These are phyloP conservation scores for Formica aserva DNA, from an alignment of 2,888 invertebrate species.

Conservation along the genomic window DNA sequence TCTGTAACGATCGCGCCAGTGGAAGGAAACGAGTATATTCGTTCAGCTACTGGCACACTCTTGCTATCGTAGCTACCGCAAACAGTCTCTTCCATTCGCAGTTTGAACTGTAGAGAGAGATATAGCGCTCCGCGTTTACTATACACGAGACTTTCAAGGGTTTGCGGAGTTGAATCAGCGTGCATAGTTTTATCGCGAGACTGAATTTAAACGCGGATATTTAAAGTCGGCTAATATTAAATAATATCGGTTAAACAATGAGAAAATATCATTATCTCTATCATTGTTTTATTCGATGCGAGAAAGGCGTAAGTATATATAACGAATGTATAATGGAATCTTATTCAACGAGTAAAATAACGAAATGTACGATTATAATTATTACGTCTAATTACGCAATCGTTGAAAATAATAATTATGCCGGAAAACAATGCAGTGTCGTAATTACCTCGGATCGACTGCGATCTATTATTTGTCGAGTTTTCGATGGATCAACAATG, in stretches of 20 bases:
- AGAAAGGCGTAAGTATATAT: neutral
- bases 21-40: constrained; percentile 43
- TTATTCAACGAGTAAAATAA: neutral
- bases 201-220: neutral
- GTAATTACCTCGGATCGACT: constrained; percentile 4
- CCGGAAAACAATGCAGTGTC: neutral
- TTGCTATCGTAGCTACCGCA: constrained; percentile 32
- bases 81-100: constrained; percentile 34
- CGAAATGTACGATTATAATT: neutral
- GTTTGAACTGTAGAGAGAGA: constrained; percentile 20
- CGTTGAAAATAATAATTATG: neutral
- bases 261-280: neutral
- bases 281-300: neutral
- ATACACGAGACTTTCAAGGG: constrained; percentile 22
- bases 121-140: constrained; percentile 34
- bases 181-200: neutral
- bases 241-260: neutral
- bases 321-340: neutral
- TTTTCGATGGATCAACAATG: constrained; percentile 18
- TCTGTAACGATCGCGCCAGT: constrained; percentile 29
- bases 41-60: constrained; percentile 11
- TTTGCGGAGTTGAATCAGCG: constrained; percentile 4
- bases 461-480: neutral
- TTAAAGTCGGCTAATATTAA: neutral
- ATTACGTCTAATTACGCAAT: neutral